These are phyloP conservation scores for Semnornis frantzii DNA, from an alignment of 2,113 vertebrate species.

Conservation along the genomic window DNA sequence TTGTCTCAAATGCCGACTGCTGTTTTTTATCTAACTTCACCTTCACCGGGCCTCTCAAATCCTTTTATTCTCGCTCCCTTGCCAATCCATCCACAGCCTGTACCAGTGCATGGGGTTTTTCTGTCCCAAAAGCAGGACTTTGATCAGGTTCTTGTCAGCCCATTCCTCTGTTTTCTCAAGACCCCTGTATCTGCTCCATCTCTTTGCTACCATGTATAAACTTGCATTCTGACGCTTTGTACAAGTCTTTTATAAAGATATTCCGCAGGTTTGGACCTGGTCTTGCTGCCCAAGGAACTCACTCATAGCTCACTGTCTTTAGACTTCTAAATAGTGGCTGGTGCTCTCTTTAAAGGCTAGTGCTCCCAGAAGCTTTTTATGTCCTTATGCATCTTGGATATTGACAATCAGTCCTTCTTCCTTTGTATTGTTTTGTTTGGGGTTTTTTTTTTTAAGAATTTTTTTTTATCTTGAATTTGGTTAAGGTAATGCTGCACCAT, in stretches of 20 bases:
- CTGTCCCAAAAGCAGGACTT: background rate
- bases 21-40: background rate
- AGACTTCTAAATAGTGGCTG: background rate
- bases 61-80: background rate
- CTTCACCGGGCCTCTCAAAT: background rate
- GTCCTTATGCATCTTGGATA: background rate
- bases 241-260: background rate
- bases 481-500: background rate
- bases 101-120: accelerated
- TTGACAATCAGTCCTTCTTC: background rate
- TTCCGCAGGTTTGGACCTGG: background rate
- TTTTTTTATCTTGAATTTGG: background rate
- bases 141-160: background rate
- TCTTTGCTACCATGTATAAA: background rate
- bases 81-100: background rate
- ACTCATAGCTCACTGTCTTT: background rate
- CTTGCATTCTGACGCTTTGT: background rate
- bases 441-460: too few relatives aligned
- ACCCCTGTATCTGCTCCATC: background rate
- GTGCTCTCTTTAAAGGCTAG: background rate
- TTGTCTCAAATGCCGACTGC: background rate
- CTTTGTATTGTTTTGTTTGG: too few relatives aligned
- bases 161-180: background rate
- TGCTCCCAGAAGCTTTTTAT: background rate
- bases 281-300: background rate